These are phyloP conservation scores for Physella acuta DNA, from an alignment of 1,140 invertebrate species.

Conservation along the genomic window DNA sequence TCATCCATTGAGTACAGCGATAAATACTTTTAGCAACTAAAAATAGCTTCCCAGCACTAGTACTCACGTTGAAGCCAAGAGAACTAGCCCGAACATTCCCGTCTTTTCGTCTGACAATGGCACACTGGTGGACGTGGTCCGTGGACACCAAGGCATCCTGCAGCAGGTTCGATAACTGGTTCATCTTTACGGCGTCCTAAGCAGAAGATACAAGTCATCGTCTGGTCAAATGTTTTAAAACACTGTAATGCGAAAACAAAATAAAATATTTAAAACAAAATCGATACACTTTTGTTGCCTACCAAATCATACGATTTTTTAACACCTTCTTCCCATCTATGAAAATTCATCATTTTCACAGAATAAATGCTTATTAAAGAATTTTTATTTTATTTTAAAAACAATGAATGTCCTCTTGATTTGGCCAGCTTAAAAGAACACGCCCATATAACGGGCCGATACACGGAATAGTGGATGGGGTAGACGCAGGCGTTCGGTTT, in stretches of 20 bases:
- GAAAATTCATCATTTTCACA: slow-evolving; percentile 2
- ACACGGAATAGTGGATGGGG: no score
- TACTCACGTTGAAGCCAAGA: slow-evolving; percentile 55
- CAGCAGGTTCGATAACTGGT: slow-evolving; percentile 57
- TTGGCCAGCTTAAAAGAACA: no score
- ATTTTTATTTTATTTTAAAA: no score
- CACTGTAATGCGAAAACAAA: neutral
- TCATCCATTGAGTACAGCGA: no score
- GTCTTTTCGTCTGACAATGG: slow-evolving; percentile 53
- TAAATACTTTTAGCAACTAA: no score
- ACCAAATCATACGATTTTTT: slow-evolving; percentile 19
- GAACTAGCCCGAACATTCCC: slow-evolving; percentile 48
- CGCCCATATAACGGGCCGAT: no score
- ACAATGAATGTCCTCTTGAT: no score
- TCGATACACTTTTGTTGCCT: neutral
- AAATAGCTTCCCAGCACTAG: no score
- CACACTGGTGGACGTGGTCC: slow-evolving; percentile 57
- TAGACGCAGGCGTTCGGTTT: no score
- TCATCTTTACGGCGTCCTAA: slow-evolving; percentile 58
- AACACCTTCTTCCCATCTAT: neutral
- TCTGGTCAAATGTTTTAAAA: neutral
- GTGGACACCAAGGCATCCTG: slow-evolving; percentile 59
- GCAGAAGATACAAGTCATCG: neutral
- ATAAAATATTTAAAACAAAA: neutral
- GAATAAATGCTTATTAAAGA: no score